These are phyloP conservation scores for Neoaliturus tenellus DNA, from an alignment of 2,888 invertebrate species.

Conservation along the genomic window DNA sequence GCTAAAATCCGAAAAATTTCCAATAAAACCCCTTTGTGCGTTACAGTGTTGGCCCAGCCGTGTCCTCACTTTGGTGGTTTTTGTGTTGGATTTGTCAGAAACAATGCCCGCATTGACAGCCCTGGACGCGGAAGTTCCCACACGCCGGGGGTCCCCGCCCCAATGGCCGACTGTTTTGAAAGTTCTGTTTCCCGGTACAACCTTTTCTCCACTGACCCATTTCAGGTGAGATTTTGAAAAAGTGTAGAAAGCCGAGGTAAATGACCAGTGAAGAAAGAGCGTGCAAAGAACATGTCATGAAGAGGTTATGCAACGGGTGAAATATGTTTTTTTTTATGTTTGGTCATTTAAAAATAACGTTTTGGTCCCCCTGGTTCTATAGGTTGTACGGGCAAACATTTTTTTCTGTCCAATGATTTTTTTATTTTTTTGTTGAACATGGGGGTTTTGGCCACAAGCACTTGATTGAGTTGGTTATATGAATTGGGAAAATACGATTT, in stretches of 20 bases:
- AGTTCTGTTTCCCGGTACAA: not conserved
- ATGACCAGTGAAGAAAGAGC: too few relatives aligned
- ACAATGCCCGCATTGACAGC: conserved; percentile 25
- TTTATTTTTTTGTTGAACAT: too few relatives aligned
- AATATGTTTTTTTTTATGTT: too few relatives aligned
- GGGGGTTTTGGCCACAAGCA: too few relatives aligned
- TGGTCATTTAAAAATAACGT: too few relatives aligned
- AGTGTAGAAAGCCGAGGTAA: conserved; percentile 3
- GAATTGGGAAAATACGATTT: too few relatives aligned
- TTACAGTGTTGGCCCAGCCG: not conserved
- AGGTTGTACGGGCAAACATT: too few relatives aligned
- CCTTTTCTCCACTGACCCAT: conserved; percentile 23
- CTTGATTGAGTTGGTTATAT: too few relatives aligned
- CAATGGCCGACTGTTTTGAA: conserved; percentile 40
- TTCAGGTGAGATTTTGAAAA: conserved; percentile 32
- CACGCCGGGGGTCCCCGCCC: not conserved
- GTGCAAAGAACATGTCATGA: too few relatives aligned
- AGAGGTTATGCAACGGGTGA: too few relatives aligned
- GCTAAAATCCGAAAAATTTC: not conserved
- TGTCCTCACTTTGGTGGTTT: not conserved
- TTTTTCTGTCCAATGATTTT: too few relatives aligned
- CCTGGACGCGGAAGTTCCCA: conserved; percentile 34
- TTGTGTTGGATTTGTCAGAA: conserved; percentile 2
- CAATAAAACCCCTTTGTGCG: not conserved
- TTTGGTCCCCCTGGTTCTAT: too few relatives aligned